Base-by-base conservation (phyloP, 1,140 invertebrate genomes). In the Trigoniulus corallinus region DNA sequence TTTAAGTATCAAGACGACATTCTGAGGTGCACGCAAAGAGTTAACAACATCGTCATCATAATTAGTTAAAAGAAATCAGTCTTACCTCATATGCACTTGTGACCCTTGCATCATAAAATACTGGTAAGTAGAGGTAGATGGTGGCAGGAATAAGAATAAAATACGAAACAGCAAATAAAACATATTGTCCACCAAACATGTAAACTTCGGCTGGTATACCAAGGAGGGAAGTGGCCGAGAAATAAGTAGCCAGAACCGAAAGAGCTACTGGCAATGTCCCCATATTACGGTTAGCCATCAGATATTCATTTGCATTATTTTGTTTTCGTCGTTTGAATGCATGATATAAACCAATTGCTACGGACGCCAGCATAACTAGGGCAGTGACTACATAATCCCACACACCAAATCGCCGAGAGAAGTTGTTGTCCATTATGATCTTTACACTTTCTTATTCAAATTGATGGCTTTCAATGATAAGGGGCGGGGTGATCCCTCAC, bases 321-420 rank as follows among this genome's bases (percentile, higher is more conserved):
- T 68, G 65, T 47, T 64, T 65, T 15, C 64, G 54, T 48, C 70
- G 69, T 45, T 62, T 66, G 41, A 62, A 68, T 2, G 64, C 71
- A 59, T 68, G 70, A 51, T 62, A 74, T n/a, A 73, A 45, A 1
- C 72, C 72, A 34, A 73, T 72, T 2, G 55, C 64, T 1, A 66
- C 52, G 3, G 65, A 68, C 0, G 53, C 47, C 1, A 53, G 34
- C 1, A 68, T 45, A 54, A 61, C 62, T 20, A 48, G 23, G 27
- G 54, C 53, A 50, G 64, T 61, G n/a, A 64, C 57, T 3, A 48
- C 51, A 56, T 61, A 62, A 53, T 62, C 61, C 37, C 37, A 39
- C 12, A 39, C 37, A 39, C n/a, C n/a, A n/a, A n/a, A n/a, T n/a
- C n/a, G n/a, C n/a, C n/a, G n/a, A n/a, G n/a, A n/a, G n/a, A n/a